Evolutionary conservation across 2,797 vertebrate species (phyloP), one percentile per base, ranked within the genome.

Genomic region (Melanogrammus aeglefinus): DNA sequence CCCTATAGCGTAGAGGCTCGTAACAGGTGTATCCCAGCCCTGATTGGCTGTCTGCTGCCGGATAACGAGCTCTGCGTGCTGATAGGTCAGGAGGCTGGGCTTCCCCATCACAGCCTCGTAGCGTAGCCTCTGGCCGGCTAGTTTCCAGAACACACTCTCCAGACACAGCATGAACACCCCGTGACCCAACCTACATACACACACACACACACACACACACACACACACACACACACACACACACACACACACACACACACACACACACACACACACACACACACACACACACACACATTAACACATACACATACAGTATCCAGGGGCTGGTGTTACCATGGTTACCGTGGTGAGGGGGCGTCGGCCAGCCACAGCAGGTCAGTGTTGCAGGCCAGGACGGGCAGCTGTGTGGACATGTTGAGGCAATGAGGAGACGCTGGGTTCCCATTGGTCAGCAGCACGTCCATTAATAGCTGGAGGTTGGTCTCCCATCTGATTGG

Each of bases 301-400:
- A n/a, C 29, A 71, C 69, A 31, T 14, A 31, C 66, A 29, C 27
- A 70, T 9, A 70, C 12, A 70, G n/a, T 8, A 9, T 66, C 18
- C 66, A 70, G 41, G 41, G 41, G 12, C 66, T 10, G 9, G 27
- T 70, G 66, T 33, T 72, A 71, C 12, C 27, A 14, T 71, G 69
- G 57, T 90, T 87, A 96, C 96, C 96, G 94, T 74, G 96, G 96
- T 44, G 96, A 95, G 0, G 94, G 95, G 0, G 96, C 96, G 82
- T 96, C 96, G 0, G 96, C 94, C 90, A 96, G 94, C 96, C 96
- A 97, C 92, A 96, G 91, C 18, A 97, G 94, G 89, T 98, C 97
- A 88, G 94, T 94, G 87, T 97, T 97, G 51, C 97, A 98, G 77
- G 96, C 96, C 0, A 97, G 92, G 0, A 98, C 90, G 0, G 96